These are phyloP conservation scores for Oophaga sylvatica DNA, from an alignment of 2,797 vertebrate genomes.

Conservation along the genomic window DNA sequence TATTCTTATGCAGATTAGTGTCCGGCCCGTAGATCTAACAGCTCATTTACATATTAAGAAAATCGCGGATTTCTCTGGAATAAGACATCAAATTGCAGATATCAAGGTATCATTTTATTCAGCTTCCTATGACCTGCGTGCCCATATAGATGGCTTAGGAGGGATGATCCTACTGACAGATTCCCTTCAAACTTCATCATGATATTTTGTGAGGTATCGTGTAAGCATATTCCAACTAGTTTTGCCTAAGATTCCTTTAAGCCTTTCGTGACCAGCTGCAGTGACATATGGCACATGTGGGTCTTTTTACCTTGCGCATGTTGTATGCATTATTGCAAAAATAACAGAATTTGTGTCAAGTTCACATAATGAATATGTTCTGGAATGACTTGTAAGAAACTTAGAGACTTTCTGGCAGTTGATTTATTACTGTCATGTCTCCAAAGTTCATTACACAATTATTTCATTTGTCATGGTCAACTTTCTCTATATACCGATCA, in stretches of 20 bases:
- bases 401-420: conserved; percentile 20
- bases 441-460: conserved; percentile 39
- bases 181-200: not conserved
- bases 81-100: too few relatives aligned
- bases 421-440: conserved; percentile 36
- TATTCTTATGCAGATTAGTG: too few relatives aligned
- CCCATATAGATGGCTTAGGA: too few relatives aligned
- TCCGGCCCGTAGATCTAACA: too few relatives aligned
- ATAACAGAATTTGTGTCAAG: conserved; percentile 48
- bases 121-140: not conserved
- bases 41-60: too few relatives aligned
- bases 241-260: not conserved
- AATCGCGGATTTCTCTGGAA: too few relatives aligned
- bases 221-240: not conserved
- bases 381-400: conserved; percentile 27
- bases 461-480: conserved; percentile 3
- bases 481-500: not conserved
- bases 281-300: conserved; percentile 23
- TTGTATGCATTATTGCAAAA: conserved; percentile 17
- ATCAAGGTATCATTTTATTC: too few relatives aligned
- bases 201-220: not conserved
- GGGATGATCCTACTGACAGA: too few relatives aligned
- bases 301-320: conserved; percentile 25
- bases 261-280: not conserved
- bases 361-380: conserved; percentile 18